phyloP scores from a whole-genome alignment of 2,113 vertebrate species.

The Ictalurus furcatus region DNA sequence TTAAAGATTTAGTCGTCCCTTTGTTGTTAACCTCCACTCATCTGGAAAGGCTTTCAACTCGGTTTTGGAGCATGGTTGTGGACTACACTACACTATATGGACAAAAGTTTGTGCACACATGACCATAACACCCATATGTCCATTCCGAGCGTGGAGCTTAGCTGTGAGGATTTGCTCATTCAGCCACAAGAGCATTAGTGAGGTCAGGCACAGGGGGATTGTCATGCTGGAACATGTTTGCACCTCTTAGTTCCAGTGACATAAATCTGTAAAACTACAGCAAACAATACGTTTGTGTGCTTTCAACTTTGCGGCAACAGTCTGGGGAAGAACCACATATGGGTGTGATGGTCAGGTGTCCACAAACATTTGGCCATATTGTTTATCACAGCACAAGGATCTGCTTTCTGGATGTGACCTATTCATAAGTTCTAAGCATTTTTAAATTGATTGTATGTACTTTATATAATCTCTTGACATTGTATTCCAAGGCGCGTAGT shows the following conservation, averaged over 20 bases:
- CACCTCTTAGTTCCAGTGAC: not conserved
- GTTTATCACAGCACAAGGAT: not conserved
- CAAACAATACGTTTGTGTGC: not conserved
- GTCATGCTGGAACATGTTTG: not conserved
- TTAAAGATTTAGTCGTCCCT: not conserved
- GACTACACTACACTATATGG: too few species aligned
- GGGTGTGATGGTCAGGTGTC: not conserved
- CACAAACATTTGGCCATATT: not conserved
- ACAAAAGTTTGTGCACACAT: too few species aligned
- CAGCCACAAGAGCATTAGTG: not conserved
- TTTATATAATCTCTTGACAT: not conserved
- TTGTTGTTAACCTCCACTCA: not conserved
- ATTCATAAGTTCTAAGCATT: not conserved
- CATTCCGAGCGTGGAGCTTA: not conserved
- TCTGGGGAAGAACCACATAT: not conserved
- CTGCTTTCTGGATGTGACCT: not conserved
- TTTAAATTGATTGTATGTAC: not conserved
- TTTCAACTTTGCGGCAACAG: not conserved
- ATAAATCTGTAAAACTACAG: not conserved
- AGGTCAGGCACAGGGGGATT: too few species aligned
- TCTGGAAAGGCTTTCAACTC: not conserved
- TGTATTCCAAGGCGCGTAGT: not conserved
- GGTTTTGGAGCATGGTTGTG: not conserved
- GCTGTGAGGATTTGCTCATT: not conserved
- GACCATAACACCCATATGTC: too few species aligned